Percentiles rank a stretch among this genome's conserved stretches.
These are phyloP conservation scores for Acipenser ruthenus DNA, from an alignment of 2,797 vertebrate species.

Conservation along the genomic window DNA sequence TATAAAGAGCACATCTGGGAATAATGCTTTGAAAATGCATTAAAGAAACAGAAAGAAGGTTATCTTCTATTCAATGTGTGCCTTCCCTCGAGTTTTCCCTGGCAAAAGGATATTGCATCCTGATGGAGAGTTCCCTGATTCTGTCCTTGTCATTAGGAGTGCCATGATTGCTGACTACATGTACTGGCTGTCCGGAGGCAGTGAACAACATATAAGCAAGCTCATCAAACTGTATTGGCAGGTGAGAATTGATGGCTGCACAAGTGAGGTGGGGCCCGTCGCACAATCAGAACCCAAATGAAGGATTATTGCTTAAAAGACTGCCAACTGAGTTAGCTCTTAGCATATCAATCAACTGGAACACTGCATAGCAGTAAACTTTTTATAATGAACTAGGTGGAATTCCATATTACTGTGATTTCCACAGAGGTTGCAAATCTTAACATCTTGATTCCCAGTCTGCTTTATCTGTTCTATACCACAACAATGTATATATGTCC, in stretches of 20 bases:
- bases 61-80: conserved; percentile 24
- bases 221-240: conserved; percentile 86
- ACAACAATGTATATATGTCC: too few relatives aligned
- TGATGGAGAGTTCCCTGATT: conserved; percentile 35
- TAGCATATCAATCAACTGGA: conserved; percentile 64
- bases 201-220: conserved; percentile 56
- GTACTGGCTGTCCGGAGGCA: conserved; percentile 61
- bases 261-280: conserved; percentile 19
- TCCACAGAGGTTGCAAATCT: background rate
- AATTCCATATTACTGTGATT: conserved; percentile 30
- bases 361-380: conserved; percentile 35
- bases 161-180: conserved; percentile 71
- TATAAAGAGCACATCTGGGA: too few relatives aligned
- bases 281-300: conserved; percentile 58
- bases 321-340: conserved; percentile 58
- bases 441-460: conserved; percentile 1
- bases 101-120: conserved; percentile 24
- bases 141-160: conserved; percentile 54
- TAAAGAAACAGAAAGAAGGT: background rate
- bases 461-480: too few relatives aligned
- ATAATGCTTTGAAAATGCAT: too few relatives aligned
- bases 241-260: conserved; percentile 63
- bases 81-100: conserved; percentile 13
- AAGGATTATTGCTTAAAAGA: conserved; percentile 74
- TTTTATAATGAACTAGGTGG: conserved; percentile 55